These are phyloP conservation scores for Cottus gobio DNA, from an alignment of 2,113 vertebrate genomes.

Conservation along the genomic window DNA sequence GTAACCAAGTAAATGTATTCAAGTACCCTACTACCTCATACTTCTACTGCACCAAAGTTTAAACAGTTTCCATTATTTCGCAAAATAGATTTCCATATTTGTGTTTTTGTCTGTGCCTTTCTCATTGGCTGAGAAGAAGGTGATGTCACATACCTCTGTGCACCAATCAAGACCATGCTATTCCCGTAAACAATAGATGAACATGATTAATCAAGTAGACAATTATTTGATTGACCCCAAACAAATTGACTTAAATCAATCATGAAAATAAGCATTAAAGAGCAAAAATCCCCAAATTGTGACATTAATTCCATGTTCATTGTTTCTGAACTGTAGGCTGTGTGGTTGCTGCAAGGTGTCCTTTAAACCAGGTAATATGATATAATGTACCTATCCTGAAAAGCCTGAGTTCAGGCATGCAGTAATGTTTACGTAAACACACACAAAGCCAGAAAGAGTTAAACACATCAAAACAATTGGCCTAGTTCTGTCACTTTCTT, in stretches of 20 bases:
- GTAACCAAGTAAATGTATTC: not conserved
- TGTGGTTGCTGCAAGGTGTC: not conserved
- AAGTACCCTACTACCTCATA: not conserved
- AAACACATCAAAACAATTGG: conserved; percentile 75
- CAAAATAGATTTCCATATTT: not conserved
- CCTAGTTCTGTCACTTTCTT: conserved; percentile 77
- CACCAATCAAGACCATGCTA: not conserved
- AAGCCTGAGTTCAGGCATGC: not conserved
- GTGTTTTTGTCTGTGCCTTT: not conserved
- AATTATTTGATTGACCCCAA: not conserved
- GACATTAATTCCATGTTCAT: not conserved
- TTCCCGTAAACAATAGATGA: not conserved
- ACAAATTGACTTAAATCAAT: not conserved
- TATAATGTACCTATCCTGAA: not conserved
- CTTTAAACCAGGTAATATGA: not conserved
- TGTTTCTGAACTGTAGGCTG: not conserved
- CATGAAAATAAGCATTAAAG: not conserved
- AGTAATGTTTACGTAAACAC: conserved; percentile 38
- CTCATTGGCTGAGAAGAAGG: not conserved
- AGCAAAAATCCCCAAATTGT: not conserved
- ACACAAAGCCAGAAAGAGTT: conserved; percentile 61
- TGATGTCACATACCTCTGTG: not conserved
- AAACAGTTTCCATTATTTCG: not conserved
- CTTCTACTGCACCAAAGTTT: not conserved
- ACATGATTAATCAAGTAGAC: not conserved